phyloP scores from a whole-genome alignment of 2,113 vertebrate species.

The Caloenas nicobarica region DNA sequence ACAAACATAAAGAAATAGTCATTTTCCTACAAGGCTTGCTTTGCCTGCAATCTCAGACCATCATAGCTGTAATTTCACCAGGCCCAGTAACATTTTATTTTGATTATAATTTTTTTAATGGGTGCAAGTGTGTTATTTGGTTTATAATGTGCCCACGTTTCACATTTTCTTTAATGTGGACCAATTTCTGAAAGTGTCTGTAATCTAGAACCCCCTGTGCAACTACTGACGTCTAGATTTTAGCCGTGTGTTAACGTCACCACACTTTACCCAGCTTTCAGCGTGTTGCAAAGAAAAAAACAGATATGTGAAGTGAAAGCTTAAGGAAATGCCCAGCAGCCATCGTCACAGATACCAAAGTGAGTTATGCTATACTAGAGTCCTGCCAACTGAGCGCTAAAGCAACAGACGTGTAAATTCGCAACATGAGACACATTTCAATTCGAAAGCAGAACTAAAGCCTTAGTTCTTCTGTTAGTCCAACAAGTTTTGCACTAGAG shows the following conservation, averaged over 20 bases:
- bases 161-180: background rate
- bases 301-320: background rate
- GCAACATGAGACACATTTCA: background rate
- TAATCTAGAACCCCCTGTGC: background rate
- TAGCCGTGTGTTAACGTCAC: background rate
- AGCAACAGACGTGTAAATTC: background rate
- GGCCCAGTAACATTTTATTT: background rate
- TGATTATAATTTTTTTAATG: background rate
- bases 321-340: conserved; percentile 4
- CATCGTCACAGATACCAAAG: background rate
- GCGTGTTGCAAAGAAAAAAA: background rate
- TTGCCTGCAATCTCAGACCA: background rate
- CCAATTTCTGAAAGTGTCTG: background rate
- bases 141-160: background rate
- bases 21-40: background rate
- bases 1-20: background rate
- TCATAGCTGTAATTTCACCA: background rate
- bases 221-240: background rate
- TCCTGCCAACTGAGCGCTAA: background rate
- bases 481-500: background rate
- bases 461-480: background rate
- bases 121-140: background rate
- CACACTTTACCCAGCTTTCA: background rate
- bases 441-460: background rate
- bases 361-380: background rate